Evolutionary conservation across 2,113 vertebrate species (phyloP).

Genomic region (Rhynchopsitta pachyrhyncha): DNA sequence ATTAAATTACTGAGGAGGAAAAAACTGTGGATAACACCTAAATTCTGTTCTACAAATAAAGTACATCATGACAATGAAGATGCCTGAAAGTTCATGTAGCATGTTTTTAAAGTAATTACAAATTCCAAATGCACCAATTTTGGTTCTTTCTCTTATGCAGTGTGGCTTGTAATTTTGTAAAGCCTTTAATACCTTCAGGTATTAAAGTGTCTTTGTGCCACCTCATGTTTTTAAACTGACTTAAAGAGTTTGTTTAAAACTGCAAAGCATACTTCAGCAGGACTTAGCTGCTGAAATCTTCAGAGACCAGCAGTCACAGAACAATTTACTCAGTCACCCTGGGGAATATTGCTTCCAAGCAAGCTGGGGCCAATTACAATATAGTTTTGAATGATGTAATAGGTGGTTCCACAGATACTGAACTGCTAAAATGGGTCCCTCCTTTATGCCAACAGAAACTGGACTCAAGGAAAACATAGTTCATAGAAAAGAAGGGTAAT

Average conservation of each 20-base stretch:
- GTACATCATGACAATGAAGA: neutral
- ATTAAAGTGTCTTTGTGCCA: neutral
- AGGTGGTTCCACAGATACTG: neutral
- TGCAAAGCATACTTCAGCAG: neutral
- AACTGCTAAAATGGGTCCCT: neutral
- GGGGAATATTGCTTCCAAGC: neutral
- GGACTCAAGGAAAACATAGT: neutral
- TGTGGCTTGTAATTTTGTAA: neutral
- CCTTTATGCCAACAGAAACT: neutral
- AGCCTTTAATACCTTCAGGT: neutral
- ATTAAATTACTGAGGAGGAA: neutral
- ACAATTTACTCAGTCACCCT: neutral
- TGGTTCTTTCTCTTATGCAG: neutral
- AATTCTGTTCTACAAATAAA: neutral
- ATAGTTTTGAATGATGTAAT: neutral
- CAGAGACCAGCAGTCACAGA: neutral
- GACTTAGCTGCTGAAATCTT: neutral
- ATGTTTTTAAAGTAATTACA: neutral
- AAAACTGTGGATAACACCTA: neutral
- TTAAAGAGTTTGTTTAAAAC: neutral
- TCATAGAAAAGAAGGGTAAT: neutral
- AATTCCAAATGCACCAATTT: neutral
- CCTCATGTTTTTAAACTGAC: neutral
- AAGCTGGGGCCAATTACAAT: neutral
- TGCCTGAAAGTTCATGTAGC: neutral